Conservation (phyloP, 2,888 invertebrate species). For the Sepioteuthis lessoniana region DNA sequence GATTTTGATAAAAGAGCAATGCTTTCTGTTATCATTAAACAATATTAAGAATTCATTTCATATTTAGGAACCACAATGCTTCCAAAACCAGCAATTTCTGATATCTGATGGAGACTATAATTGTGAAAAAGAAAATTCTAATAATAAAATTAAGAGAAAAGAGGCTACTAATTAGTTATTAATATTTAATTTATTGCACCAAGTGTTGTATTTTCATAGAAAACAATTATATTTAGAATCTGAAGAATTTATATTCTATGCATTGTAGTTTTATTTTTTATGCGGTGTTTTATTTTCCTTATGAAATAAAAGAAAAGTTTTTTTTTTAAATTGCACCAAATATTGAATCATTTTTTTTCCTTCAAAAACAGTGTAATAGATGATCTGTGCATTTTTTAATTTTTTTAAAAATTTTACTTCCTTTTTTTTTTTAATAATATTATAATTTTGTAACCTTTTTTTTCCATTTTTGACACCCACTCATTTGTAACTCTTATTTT, state of each 20-base stretch:
- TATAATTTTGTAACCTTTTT: background rate
- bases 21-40: background rate
- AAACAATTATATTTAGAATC: background rate
- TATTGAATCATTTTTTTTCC: background rate
- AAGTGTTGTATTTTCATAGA: background rate
- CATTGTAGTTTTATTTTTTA: background rate
- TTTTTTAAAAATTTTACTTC: background rate
- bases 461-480: background rate
- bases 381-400: background rate
- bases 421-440: background rate
- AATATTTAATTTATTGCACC: background rate
- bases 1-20: background rate
- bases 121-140: background rate
- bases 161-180: background rate
- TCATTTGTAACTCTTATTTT: background rate
- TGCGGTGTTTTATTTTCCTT: background rate
- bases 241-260: background rate
- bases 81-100: background rate
- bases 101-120: constrained; percentile 2
- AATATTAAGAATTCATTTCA: constrained; percentile 33
- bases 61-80: background rate
- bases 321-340: background rate
- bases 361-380: background rate
- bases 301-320: background rate
- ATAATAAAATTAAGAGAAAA: background rate